Evolutionary conservation across 64 coral and sea anemone species (phyloP), one percentile per base, ranked within the genome.

Genomic region (Montipora efflorescens): DNA sequence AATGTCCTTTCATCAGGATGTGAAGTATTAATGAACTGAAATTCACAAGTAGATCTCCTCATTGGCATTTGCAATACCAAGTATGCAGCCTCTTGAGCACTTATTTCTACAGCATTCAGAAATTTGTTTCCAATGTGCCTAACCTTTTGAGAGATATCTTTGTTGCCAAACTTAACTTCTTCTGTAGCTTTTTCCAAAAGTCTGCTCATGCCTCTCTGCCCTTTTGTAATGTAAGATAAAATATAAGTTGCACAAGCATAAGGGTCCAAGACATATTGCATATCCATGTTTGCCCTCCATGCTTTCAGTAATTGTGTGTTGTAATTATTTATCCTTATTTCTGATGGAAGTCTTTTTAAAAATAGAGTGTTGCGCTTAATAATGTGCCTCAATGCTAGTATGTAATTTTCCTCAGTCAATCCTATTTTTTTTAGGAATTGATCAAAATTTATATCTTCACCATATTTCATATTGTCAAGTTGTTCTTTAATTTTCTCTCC

Each of bases 11-110:
- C 83, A 43, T 79, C 75, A 53, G 83, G 83, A 59, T 78, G 75
- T 48, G 82, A 93, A 48, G 91, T 93, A n/a, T 84, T 94, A 58
- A 83, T 92, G 25, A 92, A 92, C 66, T 92, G 90, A 84, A 83
- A 92, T 7, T 92, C 78, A 55, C 79, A 0, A 13, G 90, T 74
- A 69, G 90, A 69, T 79, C 89, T 79, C 59, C 90, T 83, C 69
- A 83, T 18, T 75, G 78, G 87, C 87, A 89, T 90, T 75, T 90
- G 70, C 51, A 94, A 47, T 55, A 82, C 85, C 18, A 89, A 45
- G 57, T 94, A 88, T 3, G 79, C 92, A 76, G 86, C 83, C 51
- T 94, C 92, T 94, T 94, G 89, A 18, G 89, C 89, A 90, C 77
- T 90, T 44, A 90, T 90, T 69, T 90, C 89, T 80, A 90, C 88